phyloP scores from a whole-genome alignment of 1,140 invertebrate genomes.

The Drosophila pseudoananassae region DNA sequence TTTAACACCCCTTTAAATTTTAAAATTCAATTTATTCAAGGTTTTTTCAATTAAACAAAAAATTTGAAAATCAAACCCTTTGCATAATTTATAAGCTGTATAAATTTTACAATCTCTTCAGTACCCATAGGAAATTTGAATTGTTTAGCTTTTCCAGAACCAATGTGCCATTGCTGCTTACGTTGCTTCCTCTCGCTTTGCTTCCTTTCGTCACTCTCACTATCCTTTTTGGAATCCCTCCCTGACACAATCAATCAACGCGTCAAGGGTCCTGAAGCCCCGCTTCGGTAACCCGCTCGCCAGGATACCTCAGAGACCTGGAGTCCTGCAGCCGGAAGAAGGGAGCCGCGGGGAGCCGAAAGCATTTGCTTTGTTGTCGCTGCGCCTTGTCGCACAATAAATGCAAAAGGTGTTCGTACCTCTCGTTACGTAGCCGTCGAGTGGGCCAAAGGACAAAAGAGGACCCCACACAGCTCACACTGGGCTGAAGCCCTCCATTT shows the following conservation, averaged over 20 bases:
- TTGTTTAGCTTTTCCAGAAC: slow-evolving; percentile 4
- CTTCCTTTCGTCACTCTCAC: background rate
- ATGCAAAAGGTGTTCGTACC: slow-evolving; percentile 73
- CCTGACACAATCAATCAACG: slow-evolving; percentile 75
- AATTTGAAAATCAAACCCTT: background rate
- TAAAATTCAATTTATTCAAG: background rate
- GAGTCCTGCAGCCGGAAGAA: background rate
- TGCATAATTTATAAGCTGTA: slow-evolving; percentile 9
- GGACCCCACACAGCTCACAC: slow-evolving; percentile 36
- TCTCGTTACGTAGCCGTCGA: slow-evolving; percentile 44
- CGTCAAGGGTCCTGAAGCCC: slow-evolving; percentile 48
- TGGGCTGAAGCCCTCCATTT: slow-evolving; percentile 28
- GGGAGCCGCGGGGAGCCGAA: slow-evolving; percentile 1
- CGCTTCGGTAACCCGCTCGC: background rate
- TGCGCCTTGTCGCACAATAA: slow-evolving; percentile 45
- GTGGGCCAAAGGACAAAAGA: slow-evolving; percentile 61
- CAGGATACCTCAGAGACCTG: slow-evolving; percentile 1
- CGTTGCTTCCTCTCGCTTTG: slow-evolving; percentile 10
- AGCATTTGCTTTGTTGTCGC: slow-evolving; percentile 65
- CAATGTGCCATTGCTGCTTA: slow-evolving; percentile 46
- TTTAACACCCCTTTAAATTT: background rate
- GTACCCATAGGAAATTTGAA: slow-evolving; percentile 7
- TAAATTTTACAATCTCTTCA: slow-evolving; percentile 3
- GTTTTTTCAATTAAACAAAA: background rate
- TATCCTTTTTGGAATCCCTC: slow-evolving; percentile 10